These are phyloP conservation scores for Steinernema khuongi DNA, from an alignment of 1,140 invertebrate species.

Conservation along the genomic window DNA sequence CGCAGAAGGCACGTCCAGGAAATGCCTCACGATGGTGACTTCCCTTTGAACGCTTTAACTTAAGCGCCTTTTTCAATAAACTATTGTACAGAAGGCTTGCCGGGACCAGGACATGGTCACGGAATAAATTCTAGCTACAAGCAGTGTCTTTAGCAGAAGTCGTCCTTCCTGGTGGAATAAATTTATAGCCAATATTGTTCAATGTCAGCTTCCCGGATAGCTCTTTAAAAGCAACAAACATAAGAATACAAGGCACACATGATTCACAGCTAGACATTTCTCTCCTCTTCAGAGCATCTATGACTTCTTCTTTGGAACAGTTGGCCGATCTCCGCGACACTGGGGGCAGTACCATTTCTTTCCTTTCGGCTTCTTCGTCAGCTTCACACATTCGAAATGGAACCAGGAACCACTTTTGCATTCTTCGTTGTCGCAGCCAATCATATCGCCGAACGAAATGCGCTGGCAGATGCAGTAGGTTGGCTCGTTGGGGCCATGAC, in stretches of 20 bases:
- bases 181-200: too few relatives aligned
- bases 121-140: too few relatives aligned
- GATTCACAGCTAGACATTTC: background rate
- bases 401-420: background rate
- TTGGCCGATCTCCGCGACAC: background rate
- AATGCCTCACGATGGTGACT: too few relatives aligned
- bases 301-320: background rate
- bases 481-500: background rate
- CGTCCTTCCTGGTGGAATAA: too few relatives aligned
- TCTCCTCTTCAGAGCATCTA: background rate
- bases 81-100: too few relatives aligned
- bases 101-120: too few relatives aligned
- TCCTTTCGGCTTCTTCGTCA: background rate
- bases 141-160: too few relatives aligned
- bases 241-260: background rate
- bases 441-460: constrained; percentile 5
- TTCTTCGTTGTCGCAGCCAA: background rate
- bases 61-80: too few relatives aligned
- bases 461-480: background rate
- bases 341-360: constrained; percentile 6
- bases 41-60: too few relatives aligned
- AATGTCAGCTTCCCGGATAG: too few relatives aligned
- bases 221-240: background rate
- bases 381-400: background rate
- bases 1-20: too few relatives aligned